phyloP scores from a whole-genome alignment of 2,888 invertebrate genomes.

The Lepidonotus clava region DNA sequence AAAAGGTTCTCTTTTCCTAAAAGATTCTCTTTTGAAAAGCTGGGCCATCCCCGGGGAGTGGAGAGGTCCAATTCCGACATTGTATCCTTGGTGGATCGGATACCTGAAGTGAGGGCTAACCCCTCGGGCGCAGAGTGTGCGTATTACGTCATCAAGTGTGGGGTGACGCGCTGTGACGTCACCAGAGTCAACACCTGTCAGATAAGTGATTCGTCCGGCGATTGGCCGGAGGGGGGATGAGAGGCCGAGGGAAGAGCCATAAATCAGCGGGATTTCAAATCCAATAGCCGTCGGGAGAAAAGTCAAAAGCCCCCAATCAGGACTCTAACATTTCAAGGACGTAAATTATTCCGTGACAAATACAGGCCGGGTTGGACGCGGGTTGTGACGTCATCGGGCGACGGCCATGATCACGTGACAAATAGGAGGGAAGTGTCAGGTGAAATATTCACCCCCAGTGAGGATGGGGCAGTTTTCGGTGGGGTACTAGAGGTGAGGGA shows the following conservation, averaged over 20 bases:
- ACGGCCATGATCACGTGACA: neutral
- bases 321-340: neutral
- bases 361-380: neutral
- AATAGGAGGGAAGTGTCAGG: neutral
- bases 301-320: neutral
- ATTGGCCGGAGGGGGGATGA: neutral
- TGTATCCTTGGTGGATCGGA: neutral
- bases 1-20: neutral
- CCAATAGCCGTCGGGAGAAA: neutral
- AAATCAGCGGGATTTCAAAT: neutral
- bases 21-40: neutral
- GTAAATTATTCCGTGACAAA: neutral
- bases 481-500: neutral
- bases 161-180: neutral
- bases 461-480: neutral
- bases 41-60: neutral
- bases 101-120: neutral
- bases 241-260: neutral
- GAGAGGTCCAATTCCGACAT: neutral
- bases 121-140: neutral
- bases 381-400: neutral
- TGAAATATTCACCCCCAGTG: neutral
- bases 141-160: neutral
- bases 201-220: neutral
- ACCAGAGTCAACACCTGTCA: neutral